Conservation (phyloP, 2,113 vertebrate genomes). For the Thunnus thynnus region DNA sequence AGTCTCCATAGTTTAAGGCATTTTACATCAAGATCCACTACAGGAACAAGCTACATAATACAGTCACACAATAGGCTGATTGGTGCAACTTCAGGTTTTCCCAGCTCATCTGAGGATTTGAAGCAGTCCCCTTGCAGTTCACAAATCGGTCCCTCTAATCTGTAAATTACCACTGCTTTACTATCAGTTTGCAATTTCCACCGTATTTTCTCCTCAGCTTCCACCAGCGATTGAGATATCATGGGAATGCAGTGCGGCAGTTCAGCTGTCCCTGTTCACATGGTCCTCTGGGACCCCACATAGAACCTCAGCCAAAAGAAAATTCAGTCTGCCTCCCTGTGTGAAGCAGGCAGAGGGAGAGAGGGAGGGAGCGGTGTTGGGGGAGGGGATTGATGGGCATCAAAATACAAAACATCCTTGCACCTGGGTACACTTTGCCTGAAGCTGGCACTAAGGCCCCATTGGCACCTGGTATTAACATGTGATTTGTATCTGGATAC, state of each 20-base stretch:
- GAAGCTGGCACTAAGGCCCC: constrained; percentile 14
- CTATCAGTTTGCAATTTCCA: constrained; percentile 21
- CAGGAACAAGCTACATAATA: constrained; percentile 1
- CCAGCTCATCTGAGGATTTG: constrained; percentile 5
- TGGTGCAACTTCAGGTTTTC: background rate
- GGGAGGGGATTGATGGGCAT: background rate
- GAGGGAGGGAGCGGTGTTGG: background rate
- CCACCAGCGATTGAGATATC: constrained; percentile 32
- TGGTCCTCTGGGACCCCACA: constrained; percentile 1
- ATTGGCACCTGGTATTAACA: too few species aligned
- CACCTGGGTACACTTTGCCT: constrained; percentile 53
- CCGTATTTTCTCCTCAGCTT: constrained; percentile 7
- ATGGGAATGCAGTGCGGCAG: constrained; percentile 19
- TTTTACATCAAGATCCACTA: background rate
- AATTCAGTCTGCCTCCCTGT: constrained; percentile 14
- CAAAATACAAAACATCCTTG: constrained; percentile 30
- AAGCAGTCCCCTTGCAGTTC: constrained; percentile 17
- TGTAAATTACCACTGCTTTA: constrained; percentile 23
- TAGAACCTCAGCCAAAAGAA: constrained; percentile 31
- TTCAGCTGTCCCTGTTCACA: constrained; percentile 41
- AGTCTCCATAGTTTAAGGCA: background rate
- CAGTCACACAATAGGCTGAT: background rate
- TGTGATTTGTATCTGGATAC: too few species aligned
- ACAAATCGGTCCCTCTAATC: constrained; percentile 35
- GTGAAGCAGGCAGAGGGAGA: background rate